These are phyloP conservation scores for Bombyx mori DNA, from an alignment of 1,140 invertebrate species.

Conservation along the genomic window ASM3026992v2 NC_085128.1:246001-246500, in stretches of 20 bases:
- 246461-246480: slow-evolving; percentile 3
- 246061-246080: slow-evolving; percentile 12
- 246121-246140: background rate
- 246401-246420: slow-evolving; percentile 46
- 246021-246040: slow-evolving; percentile 29
- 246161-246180: no score
- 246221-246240: no score
- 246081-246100: background rate
- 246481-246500: slow-evolving; percentile 20
- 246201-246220: no score
- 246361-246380: slow-evolving; percentile 58
- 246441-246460: slow-evolving; percentile 3
- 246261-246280: no score
- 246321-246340: slow-evolving; percentile 25
- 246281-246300: no score
- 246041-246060: slow-evolving; percentile 24
- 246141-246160: no score
- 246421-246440: slow-evolving; percentile 20
- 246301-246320: background rate
- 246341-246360: slow-evolving; percentile 45
- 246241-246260: no score
- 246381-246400: slow-evolving; percentile 31
- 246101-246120: no score
- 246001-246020: slow-evolving; percentile 4
- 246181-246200: no score